Base-by-base conservation (phyloP, 2,113 vertebrate genomes). In the Oxyura jamaicensis region DNA sequence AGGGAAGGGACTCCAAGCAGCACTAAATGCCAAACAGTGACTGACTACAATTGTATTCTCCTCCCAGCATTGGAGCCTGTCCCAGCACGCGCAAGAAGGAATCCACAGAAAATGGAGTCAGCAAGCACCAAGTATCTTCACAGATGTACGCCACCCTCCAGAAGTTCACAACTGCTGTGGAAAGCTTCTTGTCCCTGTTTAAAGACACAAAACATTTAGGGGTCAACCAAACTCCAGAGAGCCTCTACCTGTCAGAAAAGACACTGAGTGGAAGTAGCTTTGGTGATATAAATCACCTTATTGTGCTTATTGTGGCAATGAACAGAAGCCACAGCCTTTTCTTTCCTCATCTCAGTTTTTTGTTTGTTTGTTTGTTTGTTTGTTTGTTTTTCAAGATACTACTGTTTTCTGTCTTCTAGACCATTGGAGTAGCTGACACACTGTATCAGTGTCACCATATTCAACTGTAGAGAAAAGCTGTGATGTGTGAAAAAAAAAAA, bases 401-500 rank as follows among this genome's bases (percentile, higher is more conserved):
- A 3, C 13, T 74, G 15, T 5, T 9, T 77, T 78, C 36, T 65
- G 3, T 15, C 48, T 68, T 86, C 44, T 58, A 81, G 59, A 58
- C 3, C 6, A 1, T 4, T 67, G 29, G 21, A 41, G 9, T 15
- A 71, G 9, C 9, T 46, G 41, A 26, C 12, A 18, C 6, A 15
- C 8, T 3, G 0, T 12, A 46, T n/a, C 25, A 35, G 28, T 79
- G 84, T 85, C 11, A 52, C 33, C 26, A 8, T 0, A 0, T 42
- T 26, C 65, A 66, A 72, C 53, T 8, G 4, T 14, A 79, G 29
- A 56, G 7, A 53, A 72, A 68, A 77, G 41, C 10, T 19, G 13
- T 33, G 8, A 4, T 36, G 20, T 77, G 20, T 22, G 28, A 29
- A 63, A 48, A 48, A 48, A 48, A 48, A 10, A 4, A 46, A 46